Evolutionary conservation across 64 coral and sea anemone genomes (phyloP).

Genomic region (Pocillopora damicornis): DNA sequence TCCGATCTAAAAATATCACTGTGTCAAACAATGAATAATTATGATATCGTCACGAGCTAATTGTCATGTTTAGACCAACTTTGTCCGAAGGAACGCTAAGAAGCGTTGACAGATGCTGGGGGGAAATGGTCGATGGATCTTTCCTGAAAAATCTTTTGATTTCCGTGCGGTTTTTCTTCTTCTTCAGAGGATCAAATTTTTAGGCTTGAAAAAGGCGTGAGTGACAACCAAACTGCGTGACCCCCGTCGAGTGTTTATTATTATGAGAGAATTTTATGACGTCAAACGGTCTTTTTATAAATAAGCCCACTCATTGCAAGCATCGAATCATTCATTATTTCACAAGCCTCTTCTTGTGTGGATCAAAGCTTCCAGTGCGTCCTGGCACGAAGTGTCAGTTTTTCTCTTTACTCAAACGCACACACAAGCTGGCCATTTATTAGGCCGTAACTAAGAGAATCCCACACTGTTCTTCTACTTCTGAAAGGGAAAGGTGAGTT

Average conservation of each 20-base stretch:
- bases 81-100: not conserved
- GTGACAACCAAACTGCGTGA: not conserved
- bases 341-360: too few relatives aligned
- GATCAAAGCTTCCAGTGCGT: too few relatives aligned
- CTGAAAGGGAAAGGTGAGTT: not conserved
- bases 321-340: too few relatives aligned
- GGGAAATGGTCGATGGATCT: not conserved
- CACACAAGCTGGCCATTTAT: not conserved
- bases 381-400: too few relatives aligned
- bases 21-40: not conserved
- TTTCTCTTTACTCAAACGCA: not conserved
- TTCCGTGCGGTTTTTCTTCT: not conserved
- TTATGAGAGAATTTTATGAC: not conserved
- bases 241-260: not conserved
- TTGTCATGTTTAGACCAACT: not conserved
- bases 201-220: not conserved
- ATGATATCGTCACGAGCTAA: not conserved
- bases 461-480: not conserved
- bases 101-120: not conserved
- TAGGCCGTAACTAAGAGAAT: not conserved
- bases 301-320: too few relatives aligned
- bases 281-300: not conserved
- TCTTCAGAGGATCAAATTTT: not conserved
- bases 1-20: too few relatives aligned
- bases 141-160: not conserved